Base-by-base conservation (phyloP, 2,888 invertebrate species). In the Mesopsocus fuscifrons region DNA sequence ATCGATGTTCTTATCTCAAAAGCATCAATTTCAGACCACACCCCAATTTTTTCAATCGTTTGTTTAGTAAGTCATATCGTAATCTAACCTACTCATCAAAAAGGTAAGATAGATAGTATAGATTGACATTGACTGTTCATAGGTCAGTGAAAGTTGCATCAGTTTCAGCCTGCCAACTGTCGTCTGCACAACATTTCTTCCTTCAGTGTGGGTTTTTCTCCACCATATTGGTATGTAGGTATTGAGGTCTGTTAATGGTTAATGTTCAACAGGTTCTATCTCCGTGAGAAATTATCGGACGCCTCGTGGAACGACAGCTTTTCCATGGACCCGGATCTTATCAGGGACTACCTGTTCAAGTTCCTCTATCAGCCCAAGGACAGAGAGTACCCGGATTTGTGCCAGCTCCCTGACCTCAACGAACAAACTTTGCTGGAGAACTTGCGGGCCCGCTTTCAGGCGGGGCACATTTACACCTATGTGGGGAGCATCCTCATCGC, bases 401-500 rank as follows among this genome's bases (percentile, higher is more conserved):
- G 94, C 61, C 91, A 91, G 64, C 67, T 94, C 56, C 92, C 92
- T 11, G 91, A 92, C 64, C 71, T 95, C 49, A 94, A 92, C 57
- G 94, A 94, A 62, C 80, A 82, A 61, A 91, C 92, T 2, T 66
- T 94, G 42, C 64, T 94, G 52, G 89, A 89, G 57, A 94, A 94
- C 67, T 69, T 95, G 49, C 69, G 80, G 52, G 80, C 82, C 49
- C 71, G 91, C 53, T 94, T 94, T 65, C 75, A 76, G 45, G 83
- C 82, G 52, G 88, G 89, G 40, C 87, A 91, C 62, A 94, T 94
- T 54, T 94, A 94, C 64, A 94, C 94, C 8, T 92, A 92, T 56
- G 91, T 92, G 50, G 92, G 92, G 43, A 88, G 88, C 44, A 94
- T 95, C 58, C 68, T 95, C 46, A 91, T 95, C 55, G 91, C 94